These are phyloP conservation scores for Varecia variegata DNA, from an alignment of 2,797 vertebrate species.

Conservation along the genomic window DNA sequence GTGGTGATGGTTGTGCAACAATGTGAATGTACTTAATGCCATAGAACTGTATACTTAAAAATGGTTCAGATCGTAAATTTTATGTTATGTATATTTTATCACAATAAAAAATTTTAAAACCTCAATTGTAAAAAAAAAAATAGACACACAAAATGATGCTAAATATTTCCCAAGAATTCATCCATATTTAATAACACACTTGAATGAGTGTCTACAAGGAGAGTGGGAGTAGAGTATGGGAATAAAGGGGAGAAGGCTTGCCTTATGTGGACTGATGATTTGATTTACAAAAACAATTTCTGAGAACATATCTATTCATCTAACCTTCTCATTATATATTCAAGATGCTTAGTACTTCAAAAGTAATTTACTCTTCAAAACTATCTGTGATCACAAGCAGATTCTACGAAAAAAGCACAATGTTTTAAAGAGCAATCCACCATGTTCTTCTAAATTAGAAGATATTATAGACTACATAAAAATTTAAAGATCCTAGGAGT, in stretches of 20 bases:
- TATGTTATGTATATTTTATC: background rate
- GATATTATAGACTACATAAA: conserved; percentile 17
- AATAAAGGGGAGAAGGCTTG: background rate
- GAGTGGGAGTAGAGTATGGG: background rate
- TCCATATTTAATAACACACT: background rate
- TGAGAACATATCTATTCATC: background rate
- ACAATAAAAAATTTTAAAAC: background rate
- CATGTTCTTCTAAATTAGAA: conserved; percentile 2
- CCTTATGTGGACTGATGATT: background rate
- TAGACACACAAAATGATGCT: background rate
- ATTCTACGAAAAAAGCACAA: background rate
- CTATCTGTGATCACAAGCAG: background rate
- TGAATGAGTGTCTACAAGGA: background rate
- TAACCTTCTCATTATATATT: background rate
- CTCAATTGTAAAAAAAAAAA: background rate
- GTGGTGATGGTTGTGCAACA: background rate
- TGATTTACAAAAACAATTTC: conserved; percentile 11
- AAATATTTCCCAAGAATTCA: conserved; percentile 30
- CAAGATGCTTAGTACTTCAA: conserved; percentile 12
- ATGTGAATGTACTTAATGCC: background rate
- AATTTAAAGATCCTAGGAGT: conserved; percentile 4
- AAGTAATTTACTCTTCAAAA: conserved; percentile 29
- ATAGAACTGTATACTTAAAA: background rate
- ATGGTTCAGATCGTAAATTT: background rate
- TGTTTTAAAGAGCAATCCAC: conserved; percentile 10